Evolutionary conservation across 2,113 vertebrate species (phyloP), one percentile per base, ranked within the genome.

Genomic region (Megaceryle maxima): DNA sequence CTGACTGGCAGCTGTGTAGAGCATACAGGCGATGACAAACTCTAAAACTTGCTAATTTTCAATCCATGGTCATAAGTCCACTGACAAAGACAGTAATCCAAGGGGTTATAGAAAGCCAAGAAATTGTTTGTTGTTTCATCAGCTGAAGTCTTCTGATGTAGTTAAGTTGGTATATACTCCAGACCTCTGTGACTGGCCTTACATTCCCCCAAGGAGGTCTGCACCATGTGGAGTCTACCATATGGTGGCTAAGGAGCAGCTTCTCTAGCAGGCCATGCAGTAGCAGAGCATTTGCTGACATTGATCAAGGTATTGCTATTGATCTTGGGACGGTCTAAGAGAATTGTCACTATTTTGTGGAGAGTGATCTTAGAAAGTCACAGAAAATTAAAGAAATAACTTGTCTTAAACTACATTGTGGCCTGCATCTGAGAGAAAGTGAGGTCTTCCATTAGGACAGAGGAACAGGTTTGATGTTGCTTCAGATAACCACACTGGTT

Each of bases 1-100:
- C 94, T 95, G 90, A 88, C 88, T 97, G 90, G 80, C 93, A 96
- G 83, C 94, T 96, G 94, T 90, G 90, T 88, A 88, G 90, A 92
- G 46, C 72, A 15, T 70, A 33, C 75, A 75, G 88, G 84, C 10
- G 1, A 75, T 96, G 85, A 60, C 73, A 78, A 63, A 83, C 72
- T 91, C 81, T 81, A 17, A 93, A 92, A 75, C 1, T 9, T 89
- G 73, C 69, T 75, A 15, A 13, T 95, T 96, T 95, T 90, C 60
- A 68, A 11, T 83, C 51, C 51, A 13, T 60, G 85, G 78, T 86
- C 83, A 86, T 62, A 77, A 92, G 56, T 88, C 86, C 48, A 53
- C 69, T 82, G 73, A 59, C 89, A 75, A 43, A 64, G 79, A 59
- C 73, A 75, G 60, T 94, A 81, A 86, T 88, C 76, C 43, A 59